Conservation (phyloP, 2,113 vertebrate genomes). For the Sturnira hondurensis region DNA sequence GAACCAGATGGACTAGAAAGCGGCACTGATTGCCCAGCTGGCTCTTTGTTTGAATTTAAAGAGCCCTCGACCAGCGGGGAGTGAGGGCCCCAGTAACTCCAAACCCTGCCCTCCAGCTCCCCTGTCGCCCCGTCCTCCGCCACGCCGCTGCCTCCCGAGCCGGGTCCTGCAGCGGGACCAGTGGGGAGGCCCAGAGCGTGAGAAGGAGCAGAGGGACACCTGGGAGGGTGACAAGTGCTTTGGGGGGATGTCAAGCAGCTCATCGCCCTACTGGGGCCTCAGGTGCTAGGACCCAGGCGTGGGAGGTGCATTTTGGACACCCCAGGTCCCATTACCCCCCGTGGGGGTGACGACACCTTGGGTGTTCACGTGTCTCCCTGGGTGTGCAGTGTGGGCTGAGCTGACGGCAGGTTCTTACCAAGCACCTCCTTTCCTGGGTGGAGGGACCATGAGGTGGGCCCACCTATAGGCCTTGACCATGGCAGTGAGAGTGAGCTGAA, state of each 20-base stretch:
- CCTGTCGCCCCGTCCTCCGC: too few relatives aligned
- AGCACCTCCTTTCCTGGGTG: neutral
- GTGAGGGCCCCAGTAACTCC: fast-evolving
- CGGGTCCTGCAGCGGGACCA: too few relatives aligned
- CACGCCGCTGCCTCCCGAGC: too few relatives aligned
- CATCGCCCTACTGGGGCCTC: fast-evolving
- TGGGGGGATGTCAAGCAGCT: neutral
- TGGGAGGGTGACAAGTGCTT: neutral
- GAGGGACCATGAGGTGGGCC: neutral
- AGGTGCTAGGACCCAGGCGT: fast-evolving
- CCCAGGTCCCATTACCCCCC: too few relatives aligned
- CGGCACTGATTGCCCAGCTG: neutral
- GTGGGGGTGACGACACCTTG: neutral
- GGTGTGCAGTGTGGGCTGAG: fast-evolving
- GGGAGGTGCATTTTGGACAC: fast-evolving
- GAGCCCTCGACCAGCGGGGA: neutral
- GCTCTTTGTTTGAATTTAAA: neutral
- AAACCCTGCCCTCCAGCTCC: fast-evolving
- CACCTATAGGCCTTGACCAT: fast-evolving
- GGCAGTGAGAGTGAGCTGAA: neutral
- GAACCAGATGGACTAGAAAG: conserved; percentile 8
- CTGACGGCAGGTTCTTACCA: neutral
- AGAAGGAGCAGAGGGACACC: fast-evolving
- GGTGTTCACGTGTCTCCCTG: neutral
- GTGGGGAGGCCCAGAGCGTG: fast-evolving